phyloP scores from a whole-genome alignment of 2,113 vertebrate genomes.

The human (Homo sapiens) region GRCh38 chr16:22322501-22323000 shows the following conservation, averaged over 20 bases:
- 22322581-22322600: background rate
- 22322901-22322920: constrained; percentile 95
- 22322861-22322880: constrained; percentile 96
- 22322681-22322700: rapidly evolving
- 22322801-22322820: background rate
- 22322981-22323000: rapidly evolving
- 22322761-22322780: background rate
- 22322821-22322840: constrained; percentile 51
- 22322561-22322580: background rate
- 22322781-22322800: too few relatives aligned
- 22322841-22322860: constrained; percentile 93
- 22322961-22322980: rapidly evolving
- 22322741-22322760: background rate
- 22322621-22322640: background rate
- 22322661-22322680: background rate
- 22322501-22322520: too few relatives aligned
- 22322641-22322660: background rate
- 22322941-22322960: rapidly evolving
- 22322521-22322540: background rate
- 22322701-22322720: background rate
- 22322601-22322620: background rate
- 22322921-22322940: constrained; percentile 96
- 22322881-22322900: constrained; percentile 96
- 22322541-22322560: background rate
- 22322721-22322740: background rate